Evolutionary conservation across 2,797 vertebrate species (phyloP).

Genomic region (Characodon lateralis): DNA sequence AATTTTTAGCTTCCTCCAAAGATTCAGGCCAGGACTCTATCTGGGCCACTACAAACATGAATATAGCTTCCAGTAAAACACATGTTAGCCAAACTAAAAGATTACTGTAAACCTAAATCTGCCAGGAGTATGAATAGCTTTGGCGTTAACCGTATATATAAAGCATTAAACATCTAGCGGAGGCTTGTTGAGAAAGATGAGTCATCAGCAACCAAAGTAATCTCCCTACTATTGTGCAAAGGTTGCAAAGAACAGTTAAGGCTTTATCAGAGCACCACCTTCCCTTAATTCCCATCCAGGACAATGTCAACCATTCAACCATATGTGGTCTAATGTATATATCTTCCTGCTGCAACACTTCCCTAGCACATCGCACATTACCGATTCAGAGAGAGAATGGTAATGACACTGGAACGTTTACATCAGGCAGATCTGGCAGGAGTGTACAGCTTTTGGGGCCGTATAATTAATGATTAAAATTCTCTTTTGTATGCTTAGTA

Average conservation of each 20-base stretch:
- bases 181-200: slow-evolving; percentile 52
- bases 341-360: slow-evolving; percentile 56
- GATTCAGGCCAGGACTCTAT: neutral
- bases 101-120: neutral
- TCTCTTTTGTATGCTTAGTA: slow-evolving; percentile 1
- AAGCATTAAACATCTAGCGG: slow-evolving; percentile 37
- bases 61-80: neutral
- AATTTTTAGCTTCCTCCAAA: too few species aligned
- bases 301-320: slow-evolving; percentile 63
- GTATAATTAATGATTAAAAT: slow-evolving; percentile 7
- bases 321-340: slow-evolving; percentile 63
- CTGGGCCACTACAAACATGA: neutral
- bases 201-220: slow-evolving; percentile 55
- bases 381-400: slow-evolving; percentile 41
- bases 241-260: slow-evolving; percentile 65
- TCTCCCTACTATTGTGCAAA: slow-evolving; percentile 69
- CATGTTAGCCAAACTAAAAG: neutral
- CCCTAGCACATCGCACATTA: slow-evolving; percentile 40
- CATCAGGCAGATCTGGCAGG: slow-evolving; percentile 5
- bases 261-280: slow-evolving; percentile 49
- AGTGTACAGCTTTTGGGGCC: neutral
- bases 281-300: slow-evolving; percentile 45
- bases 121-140: neutral
- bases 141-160: neutral
- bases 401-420: slow-evolving; percentile 38